Conservation (phyloP, 2,113 vertebrate genomes). For the Sprattus sprattus region DNA sequence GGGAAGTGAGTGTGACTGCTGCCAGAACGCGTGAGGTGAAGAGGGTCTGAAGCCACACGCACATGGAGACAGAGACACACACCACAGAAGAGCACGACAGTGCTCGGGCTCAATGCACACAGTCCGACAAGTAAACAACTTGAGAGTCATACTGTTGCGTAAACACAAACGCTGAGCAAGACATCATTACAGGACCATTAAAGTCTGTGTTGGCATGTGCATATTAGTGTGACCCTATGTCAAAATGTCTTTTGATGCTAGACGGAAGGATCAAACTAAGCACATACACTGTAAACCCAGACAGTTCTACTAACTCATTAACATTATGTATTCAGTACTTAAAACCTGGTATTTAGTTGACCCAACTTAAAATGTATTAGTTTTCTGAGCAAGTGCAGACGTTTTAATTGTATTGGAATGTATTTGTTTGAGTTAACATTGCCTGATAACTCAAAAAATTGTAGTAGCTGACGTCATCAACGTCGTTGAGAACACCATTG, state of each 20-base stretch:
- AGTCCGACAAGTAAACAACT: too few relatives aligned
- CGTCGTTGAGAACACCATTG: too few relatives aligned
- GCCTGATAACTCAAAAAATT: too few relatives aligned
- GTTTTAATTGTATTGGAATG: too few relatives aligned
- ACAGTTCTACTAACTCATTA: too few relatives aligned
- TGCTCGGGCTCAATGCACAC: neutral
- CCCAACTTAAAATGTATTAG: too few relatives aligned
- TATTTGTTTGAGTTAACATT: too few relatives aligned
- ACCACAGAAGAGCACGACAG: neutral
- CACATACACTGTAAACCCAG: too few relatives aligned
- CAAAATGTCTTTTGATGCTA: neutral
- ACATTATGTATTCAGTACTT: too few relatives aligned
- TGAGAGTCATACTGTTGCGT: neutral
- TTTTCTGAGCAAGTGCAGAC: too few relatives aligned
- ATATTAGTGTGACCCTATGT: neutral
- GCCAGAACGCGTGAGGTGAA: neutral
- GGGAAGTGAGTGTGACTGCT: neutral
- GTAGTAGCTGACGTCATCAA: too few relatives aligned
- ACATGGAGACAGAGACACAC: neutral
- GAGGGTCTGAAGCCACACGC: neutral
- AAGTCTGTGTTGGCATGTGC: neutral
- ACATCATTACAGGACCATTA: neutral
- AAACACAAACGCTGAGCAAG: conserved; percentile 3
- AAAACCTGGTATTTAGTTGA: too few relatives aligned
- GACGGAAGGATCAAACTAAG: neutral